Conservation (phyloP, 2,888 invertebrate genomes). For the Alsophila aescularia region DNA sequence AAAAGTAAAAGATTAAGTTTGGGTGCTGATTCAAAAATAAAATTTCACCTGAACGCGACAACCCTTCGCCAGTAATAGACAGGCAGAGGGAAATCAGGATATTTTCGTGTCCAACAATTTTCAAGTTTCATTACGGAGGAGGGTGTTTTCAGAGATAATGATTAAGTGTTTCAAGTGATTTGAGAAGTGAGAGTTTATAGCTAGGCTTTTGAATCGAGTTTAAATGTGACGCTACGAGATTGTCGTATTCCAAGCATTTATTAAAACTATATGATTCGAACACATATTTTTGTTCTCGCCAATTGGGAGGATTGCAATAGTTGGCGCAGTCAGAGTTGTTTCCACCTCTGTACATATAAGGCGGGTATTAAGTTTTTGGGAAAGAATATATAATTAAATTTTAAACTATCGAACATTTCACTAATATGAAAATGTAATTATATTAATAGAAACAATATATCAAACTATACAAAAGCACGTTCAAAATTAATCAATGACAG, state of each 20-base stretch:
- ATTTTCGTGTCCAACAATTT: conserved; percentile 41
- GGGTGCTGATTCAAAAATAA: not conserved
- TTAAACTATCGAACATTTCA: too few relatives aligned
- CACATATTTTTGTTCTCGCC: too few relatives aligned
- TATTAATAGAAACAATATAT: not conserved
- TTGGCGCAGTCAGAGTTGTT: too few relatives aligned
- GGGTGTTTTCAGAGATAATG: conserved; percentile 38
- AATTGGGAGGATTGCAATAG: too few relatives aligned
- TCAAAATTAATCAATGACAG: conserved; percentile 31
- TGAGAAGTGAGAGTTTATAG: conserved; percentile 21
- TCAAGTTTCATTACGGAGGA: conserved; percentile 39
- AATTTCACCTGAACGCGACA: conserved; percentile 7
- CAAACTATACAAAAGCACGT: conserved; percentile 24
- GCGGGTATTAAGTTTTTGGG: too few relatives aligned
- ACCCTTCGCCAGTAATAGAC: conserved; percentile 32
- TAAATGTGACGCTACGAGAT: not conserved
- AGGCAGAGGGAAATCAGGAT: conserved; percentile 28
- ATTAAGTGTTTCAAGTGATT: conserved; percentile 36
- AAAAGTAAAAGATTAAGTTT: too few relatives aligned
- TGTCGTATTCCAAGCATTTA: too few relatives aligned
- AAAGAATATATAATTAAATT: too few relatives aligned
- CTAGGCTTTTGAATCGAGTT: not conserved
- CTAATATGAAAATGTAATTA: too few relatives aligned
- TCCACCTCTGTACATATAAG: too few relatives aligned
- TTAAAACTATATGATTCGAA: too few relatives aligned